Percentiles rank a stretch among this genome's conserved stretches.
Conservation (phyloP, 2,888 invertebrate genomes). For the Chrysodeixis includens region DNA sequence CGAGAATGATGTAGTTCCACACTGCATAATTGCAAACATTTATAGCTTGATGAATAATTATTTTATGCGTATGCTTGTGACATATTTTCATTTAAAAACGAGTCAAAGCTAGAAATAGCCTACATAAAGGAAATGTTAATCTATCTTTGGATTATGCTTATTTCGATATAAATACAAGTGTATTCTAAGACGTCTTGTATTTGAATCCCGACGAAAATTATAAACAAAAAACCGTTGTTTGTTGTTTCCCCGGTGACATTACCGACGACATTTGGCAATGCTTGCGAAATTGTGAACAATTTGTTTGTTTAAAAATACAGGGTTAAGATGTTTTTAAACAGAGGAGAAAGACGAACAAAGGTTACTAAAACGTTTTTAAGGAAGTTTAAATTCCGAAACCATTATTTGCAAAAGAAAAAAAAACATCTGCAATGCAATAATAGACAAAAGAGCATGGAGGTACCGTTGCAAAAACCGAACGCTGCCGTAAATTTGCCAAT, state of each 20-base stretch:
- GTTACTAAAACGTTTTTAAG: constrained; percentile 60
- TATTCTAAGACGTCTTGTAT: constrained; percentile 39
- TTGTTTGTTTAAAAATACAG: constrained; percentile 67
- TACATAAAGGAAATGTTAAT: not conserved
- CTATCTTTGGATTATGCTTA: constrained; percentile 25
- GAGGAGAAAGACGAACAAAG: constrained; percentile 65
- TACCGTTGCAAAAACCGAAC: constrained; percentile 80
- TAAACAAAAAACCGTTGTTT: constrained; percentile 41
- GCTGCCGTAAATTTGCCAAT: constrained; percentile 75
- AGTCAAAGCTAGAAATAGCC: not conserved
- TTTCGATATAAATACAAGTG: constrained; percentile 33
- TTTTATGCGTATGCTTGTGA: not conserved
- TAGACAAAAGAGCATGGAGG: constrained; percentile 73
- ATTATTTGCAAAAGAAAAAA: constrained; percentile 65
- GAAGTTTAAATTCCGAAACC: constrained; percentile 60
- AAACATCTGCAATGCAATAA: constrained; percentile 74
- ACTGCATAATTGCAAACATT: not conserved
- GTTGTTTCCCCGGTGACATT: constrained; percentile 57
- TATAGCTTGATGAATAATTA: not conserved
- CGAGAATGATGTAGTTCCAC: not conserved
- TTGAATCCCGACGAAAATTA: constrained; percentile 46
- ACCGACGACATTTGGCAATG: constrained; percentile 60
- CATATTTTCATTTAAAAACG: not conserved
- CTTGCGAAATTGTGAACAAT: constrained; percentile 59
- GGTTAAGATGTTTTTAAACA: constrained; percentile 65